phyloP scores from a whole-genome alignment of 2,888 invertebrate genomes.

The Heliconius charithonia region DNA sequence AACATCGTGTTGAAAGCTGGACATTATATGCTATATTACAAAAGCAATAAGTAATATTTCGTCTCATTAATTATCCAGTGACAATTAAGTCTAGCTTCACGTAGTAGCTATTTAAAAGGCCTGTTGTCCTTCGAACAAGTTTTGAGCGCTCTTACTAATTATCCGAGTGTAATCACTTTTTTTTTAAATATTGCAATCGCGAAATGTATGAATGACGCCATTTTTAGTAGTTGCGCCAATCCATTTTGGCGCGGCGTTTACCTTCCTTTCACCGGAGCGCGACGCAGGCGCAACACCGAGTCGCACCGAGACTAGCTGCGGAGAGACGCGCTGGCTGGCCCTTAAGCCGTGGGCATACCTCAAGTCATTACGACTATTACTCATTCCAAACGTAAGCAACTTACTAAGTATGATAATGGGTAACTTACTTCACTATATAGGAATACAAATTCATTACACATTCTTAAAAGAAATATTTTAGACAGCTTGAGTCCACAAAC shows the following conservation, averaged over 20 bases:
- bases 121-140: slow-evolving; percentile 54
- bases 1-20: slow-evolving; percentile 17
- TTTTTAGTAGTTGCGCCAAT: slow-evolving; percentile 81
- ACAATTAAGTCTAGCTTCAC: slow-evolving; percentile 26
- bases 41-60: slow-evolving; percentile 12
- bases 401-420: slow-evolving; percentile 1
- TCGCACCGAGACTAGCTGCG: slow-evolving; percentile 48
- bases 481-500: not conserved
- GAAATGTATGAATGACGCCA: slow-evolving; percentile 80
- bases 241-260: slow-evolving; percentile 74
- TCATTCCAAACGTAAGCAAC: slow-evolving; percentile 42
- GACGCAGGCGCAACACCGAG: slow-evolving; percentile 52
- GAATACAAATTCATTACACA: not conserved
- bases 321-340: slow-evolving; percentile 71
- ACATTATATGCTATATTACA: slow-evolving; percentile 23
- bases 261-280: slow-evolving; percentile 78
- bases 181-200: slow-evolving; percentile 70
- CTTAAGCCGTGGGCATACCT: slow-evolving; percentile 55
- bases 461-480: too few relatives aligned
- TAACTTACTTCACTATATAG: not conserved
- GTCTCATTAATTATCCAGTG: slow-evolving; percentile 32
- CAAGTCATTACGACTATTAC: slow-evolving; percentile 48
- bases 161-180: slow-evolving; percentile 58
- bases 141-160: slow-evolving; percentile 53
- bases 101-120: slow-evolving; percentile 42